Evolutionary conservation across 2,113 vertebrate species (phyloP).

Genomic region (Camarhynchus parvulus): DNA sequence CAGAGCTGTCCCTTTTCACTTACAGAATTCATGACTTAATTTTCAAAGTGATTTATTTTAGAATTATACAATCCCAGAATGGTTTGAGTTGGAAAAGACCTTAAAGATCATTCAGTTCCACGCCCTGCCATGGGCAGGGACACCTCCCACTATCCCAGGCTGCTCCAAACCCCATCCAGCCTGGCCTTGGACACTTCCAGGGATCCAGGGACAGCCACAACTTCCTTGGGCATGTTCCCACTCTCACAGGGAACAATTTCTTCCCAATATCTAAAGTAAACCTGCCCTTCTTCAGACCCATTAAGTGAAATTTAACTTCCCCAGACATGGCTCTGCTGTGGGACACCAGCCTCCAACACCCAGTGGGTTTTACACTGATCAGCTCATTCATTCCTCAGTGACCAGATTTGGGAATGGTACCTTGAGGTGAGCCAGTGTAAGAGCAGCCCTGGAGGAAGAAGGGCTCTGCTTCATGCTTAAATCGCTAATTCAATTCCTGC

Average conservation of each 20-base stretch:
- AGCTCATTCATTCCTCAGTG: neutral
- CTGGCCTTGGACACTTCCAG: neutral
- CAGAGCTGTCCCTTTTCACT: neutral
- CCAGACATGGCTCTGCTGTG: neutral
- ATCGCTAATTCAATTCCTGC: neutral
- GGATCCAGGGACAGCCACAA: neutral
- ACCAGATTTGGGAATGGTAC: neutral
- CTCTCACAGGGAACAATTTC: neutral
- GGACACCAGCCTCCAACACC: neutral
- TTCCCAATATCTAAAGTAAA: neutral
- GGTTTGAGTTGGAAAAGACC: neutral
- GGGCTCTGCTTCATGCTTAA: neutral
- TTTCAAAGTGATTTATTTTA: neutral
- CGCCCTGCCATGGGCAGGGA: rapidly evolving
- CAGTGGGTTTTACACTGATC: neutral
- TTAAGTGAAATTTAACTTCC: neutral
- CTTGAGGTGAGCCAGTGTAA: neutral
- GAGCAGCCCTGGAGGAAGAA: neutral
- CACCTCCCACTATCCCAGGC: rapidly evolving
- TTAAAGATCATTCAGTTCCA: neutral
- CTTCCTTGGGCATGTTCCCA: neutral
- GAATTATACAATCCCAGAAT: neutral
- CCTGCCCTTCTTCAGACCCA: neutral
- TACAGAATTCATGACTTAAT: neutral
- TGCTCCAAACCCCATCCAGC: rapidly evolving